Conservation (phyloP, 1,140 invertebrate species). For the Acromyrmex charruanus region DNA sequence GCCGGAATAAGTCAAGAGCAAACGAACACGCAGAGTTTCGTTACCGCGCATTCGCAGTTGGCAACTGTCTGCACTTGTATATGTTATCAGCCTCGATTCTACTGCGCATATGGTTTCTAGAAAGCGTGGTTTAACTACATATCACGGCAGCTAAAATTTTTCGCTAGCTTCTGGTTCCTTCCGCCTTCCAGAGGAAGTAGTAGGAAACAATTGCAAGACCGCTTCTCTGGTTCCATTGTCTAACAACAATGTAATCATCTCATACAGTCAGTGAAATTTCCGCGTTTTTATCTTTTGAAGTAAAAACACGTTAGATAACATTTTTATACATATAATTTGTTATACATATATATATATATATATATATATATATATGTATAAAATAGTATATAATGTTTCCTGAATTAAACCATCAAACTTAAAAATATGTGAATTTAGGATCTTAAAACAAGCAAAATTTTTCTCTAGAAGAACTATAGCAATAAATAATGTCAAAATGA, state of each 20-base stretch:
- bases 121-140: constrained; percentile 40
- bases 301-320: neutral
- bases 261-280: neutral
- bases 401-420: no score
- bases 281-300: neutral
- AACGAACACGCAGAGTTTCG: constrained; percentile 12
- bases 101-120: constrained; percentile 30
- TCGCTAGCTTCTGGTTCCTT: neutral
- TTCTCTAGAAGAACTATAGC: no score
- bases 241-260: neutral
- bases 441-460: no score
- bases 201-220: constrained; percentile 46
- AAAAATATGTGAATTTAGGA: no score
- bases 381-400: neutral
- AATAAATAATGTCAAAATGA: no score
- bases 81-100: constrained; percentile 39
- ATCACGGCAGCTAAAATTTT: constrained; percentile 27
- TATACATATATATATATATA: no score
- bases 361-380: no score
- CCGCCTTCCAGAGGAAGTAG: neutral
- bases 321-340: neutral
- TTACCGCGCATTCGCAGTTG: neutral
- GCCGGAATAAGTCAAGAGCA: constrained; percentile 10
- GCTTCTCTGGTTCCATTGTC: neutral
- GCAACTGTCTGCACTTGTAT: constrained; percentile 9